phyloP scores from a whole-genome alignment of 2,113 vertebrate genomes.

The Lutjanus erythropterus region DNA sequence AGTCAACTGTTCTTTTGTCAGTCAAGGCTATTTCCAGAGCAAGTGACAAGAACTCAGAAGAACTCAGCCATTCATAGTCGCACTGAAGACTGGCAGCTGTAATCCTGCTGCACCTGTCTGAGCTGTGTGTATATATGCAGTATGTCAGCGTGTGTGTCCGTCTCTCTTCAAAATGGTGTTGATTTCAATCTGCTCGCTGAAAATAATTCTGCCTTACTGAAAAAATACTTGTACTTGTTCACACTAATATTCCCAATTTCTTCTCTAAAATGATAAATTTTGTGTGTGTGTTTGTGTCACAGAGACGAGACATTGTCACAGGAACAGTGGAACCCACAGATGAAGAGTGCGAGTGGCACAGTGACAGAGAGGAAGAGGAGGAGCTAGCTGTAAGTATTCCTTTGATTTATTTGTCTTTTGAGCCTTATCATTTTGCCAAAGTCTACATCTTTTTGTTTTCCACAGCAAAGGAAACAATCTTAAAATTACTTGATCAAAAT shows the following conservation, averaged over 20 bases:
- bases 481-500: background rate
- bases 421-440: background rate
- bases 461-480: background rate
- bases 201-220: slow-evolving; percentile 26
- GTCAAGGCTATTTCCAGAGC: slow-evolving; percentile 78
- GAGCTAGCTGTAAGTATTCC: slow-evolving; percentile 90
- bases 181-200: slow-evolving; percentile 18
- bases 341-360: slow-evolving; percentile 95
- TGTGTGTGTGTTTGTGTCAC: slow-evolving; percentile 34
- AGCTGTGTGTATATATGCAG: background rate
- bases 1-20: slow-evolving; percentile 68
- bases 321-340: slow-evolving; percentile 94
- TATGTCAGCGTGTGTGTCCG: background rate
- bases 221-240: background rate
- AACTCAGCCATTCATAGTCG: slow-evolving; percentile 58
- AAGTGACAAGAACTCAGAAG: slow-evolving; percentile 69
- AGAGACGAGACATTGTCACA: slow-evolving; percentile 93
- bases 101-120: slow-evolving; percentile 69
- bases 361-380: slow-evolving; percentile 94
- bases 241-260: background rate
- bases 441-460: background rate
- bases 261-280: background rate
- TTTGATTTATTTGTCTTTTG: slow-evolving; percentile 4
- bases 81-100: slow-evolving; percentile 67
- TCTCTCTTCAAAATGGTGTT: slow-evolving; percentile 6